Evolutionary conservation across 2,888 invertebrate species (phyloP).

Genomic region (Polietes domitor): DNA sequence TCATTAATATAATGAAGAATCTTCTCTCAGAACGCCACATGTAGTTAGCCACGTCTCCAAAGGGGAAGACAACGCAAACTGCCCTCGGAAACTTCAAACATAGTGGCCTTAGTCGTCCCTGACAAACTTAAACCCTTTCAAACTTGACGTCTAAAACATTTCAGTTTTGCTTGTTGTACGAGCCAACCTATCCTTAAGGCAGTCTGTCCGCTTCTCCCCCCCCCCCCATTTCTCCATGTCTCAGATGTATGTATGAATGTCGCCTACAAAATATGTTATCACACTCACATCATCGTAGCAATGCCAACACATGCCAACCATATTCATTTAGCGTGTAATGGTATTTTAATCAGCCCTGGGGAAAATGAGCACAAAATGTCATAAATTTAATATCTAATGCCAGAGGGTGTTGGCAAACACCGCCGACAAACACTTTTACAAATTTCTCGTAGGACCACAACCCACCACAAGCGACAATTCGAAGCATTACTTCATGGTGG

Average conservation of each 20-base stretch:
- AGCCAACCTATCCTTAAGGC: background rate
- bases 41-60: too few species aligned
- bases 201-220: too few species aligned
- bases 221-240: too few species aligned
- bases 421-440: background rate
- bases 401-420: background rate
- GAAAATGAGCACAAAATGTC: slow-evolving; percentile 8
- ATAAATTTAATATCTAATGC: slow-evolving; percentile 37
- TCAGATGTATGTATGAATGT: background rate
- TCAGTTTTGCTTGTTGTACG: background rate
- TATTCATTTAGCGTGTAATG: slow-evolving; percentile 33
- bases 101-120: too few species aligned
- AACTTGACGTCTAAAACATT: background rate
- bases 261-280: background rate
- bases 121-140: too few species aligned
- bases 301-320: background rate
- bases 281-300: background rate
- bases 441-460: too few species aligned
- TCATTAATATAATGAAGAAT: too few species aligned
- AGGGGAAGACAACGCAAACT: too few species aligned
- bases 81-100: too few species aligned
- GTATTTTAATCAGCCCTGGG: slow-evolving; percentile 40
- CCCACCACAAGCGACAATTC: background rate
- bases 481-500: too few species aligned
- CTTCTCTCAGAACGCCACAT: too few species aligned